Base-by-base conservation (phyloP, 2,113 vertebrate species). In the Pardalotus punctatus region DNA sequence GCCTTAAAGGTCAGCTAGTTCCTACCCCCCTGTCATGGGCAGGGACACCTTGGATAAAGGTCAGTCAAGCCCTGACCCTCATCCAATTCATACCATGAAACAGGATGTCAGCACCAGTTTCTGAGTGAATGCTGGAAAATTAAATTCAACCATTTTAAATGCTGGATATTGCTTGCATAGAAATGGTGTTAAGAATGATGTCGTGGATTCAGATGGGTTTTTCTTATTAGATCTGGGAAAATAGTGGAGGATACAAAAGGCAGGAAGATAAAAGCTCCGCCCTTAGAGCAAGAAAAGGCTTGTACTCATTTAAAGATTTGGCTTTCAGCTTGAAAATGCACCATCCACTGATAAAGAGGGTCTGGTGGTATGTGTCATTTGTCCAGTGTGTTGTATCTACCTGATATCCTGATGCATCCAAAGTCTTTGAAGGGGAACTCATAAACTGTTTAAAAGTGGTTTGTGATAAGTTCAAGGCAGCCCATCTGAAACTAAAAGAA, bases 261-360 rank as follows among this genome's bases (percentile, higher is more conserved):
- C 57, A 73, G 50, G 51, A 73, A 80, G 43, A 87, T 20, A 84
- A 86, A 90, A 84, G 33, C 56, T 35, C 33, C 74, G 42, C 23
- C 31, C 12, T 31, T 38, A 40, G 35, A 60, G 36, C 29, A 81
- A 60, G 57, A 45, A 61, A 65, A 77, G 24, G 14, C 54, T 80
- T 53, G 28, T 21, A 29, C 17, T 82, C 22, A 19, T 82, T 71
- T 60, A n/a, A 51, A 80, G 78, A 81, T 17, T n/a, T 20, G 38
- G 17, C 23, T 92, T 94, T 88, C 79, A 88, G 94, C 64, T 83
- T 88, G 62, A 62, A 90, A 90, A 90, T 33, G 42, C 45, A 72
- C 45, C 60, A 47, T 62, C 51, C 35, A 22, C 36, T 83, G 38
- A 53, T 51, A 65, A 65, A 45, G 53, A 65, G 53, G 22, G 56